phyloP scores from a whole-genome alignment of 1,140 invertebrate genomes.

The Diorhabda carinulata region DNA sequence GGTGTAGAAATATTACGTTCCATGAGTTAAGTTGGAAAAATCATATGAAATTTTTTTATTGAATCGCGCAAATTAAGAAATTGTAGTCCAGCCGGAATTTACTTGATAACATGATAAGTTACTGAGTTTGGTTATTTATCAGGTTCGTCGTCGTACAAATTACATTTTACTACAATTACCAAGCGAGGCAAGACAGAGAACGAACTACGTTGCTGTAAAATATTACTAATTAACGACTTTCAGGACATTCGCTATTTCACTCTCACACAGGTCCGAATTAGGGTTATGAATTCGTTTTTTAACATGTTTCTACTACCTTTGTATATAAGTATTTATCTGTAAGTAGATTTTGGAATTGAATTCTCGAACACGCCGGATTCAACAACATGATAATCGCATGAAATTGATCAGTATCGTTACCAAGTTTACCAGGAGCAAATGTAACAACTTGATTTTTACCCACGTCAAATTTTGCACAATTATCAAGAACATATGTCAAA shows the following conservation, averaged over 20 bases:
- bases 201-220: slow-evolving; percentile 35
- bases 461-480: no score
- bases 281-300: no score
- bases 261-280: slow-evolving; percentile 11
- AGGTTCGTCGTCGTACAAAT: slow-evolving; percentile 39
- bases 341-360: no score
- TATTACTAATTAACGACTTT: slow-evolving; percentile 41
- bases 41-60: slow-evolving; percentile 12
- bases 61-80: slow-evolving; percentile 21
- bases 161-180: slow-evolving; percentile 38
- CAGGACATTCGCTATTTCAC: slow-evolving; percentile 33
- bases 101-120: slow-evolving; percentile 34
- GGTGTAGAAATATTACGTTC: no score
- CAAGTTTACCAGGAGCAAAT: no score
- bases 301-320: no score
- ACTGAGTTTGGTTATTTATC: slow-evolving; percentile 36
- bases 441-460: no score
- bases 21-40: background rate
- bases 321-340: no score
- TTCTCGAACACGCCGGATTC: no score
- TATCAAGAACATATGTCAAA: no score
- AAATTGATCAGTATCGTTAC: no score
- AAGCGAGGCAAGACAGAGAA: slow-evolving; percentile 29
- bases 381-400: no score
- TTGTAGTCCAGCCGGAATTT: slow-evolving; percentile 26